Evolutionary conservation across 2,888 invertebrate genomes (phyloP).

Genomic region (Pheosia gnoma): DNA sequence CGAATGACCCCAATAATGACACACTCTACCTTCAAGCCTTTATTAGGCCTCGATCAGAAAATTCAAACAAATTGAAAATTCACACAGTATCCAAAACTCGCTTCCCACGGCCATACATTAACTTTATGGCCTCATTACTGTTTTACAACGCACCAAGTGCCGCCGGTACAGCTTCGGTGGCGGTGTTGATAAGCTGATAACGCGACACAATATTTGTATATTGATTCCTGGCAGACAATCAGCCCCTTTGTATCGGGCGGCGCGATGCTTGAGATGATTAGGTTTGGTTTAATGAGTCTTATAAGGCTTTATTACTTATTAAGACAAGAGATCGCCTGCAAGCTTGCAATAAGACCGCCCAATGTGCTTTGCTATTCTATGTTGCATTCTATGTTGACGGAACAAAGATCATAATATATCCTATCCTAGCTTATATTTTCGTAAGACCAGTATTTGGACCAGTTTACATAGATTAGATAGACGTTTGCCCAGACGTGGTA

Average conservation of each 20-base stretch:
- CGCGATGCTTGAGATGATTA: constrained; percentile 1
- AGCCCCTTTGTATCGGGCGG: constrained; percentile 36
- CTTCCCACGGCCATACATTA: constrained; percentile 44
- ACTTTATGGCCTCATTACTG: constrained; percentile 34
- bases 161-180: constrained; percentile 23
- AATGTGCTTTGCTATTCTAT: too few species aligned
- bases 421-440: too few species aligned
- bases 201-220: constrained; percentile 53
- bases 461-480: too few species aligned
- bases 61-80: constrained; percentile 2
- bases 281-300: background rate
- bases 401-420: too few species aligned
- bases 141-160: constrained; percentile 31
- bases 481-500: too few species aligned
- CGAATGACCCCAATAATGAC: too few species aligned
- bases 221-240: constrained; percentile 62
- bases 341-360: background rate
- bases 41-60: constrained; percentile 10
- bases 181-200: constrained; percentile 47
- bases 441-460: too few species aligned
- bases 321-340: background rate
- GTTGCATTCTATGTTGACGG: too few species aligned
- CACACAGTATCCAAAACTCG: constrained; percentile 9
- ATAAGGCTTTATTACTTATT: background rate
- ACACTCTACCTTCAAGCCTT: background rate